Evolutionary conservation across 2,797 vertebrate species (phyloP), one percentile per base, ranked within the genome.

Genomic region (Fratercula arctica): DNA sequence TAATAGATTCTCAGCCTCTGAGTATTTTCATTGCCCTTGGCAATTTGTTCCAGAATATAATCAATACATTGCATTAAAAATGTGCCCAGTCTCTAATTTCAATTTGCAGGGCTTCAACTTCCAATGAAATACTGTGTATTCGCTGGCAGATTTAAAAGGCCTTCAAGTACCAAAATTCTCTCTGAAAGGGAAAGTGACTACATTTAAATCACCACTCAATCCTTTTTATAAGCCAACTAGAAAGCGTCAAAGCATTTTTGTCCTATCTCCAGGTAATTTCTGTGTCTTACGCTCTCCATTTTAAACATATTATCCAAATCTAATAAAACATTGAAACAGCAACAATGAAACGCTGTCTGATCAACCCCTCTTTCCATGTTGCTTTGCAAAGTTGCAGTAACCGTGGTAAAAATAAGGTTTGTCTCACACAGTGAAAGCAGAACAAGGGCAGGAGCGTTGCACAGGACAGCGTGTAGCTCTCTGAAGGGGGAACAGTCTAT

Each of bases 391-490:
- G 53, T 4, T 5, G 9, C 6, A 12, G 2, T 5, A 1, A 48
- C 29, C 31, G 8, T 9, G 41, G 29, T 16, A 13, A 72, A 81
- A 80, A 61, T 1, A 3, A 50, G 28, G 5, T 70, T 16, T n/a
- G 33, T 20, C 86, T 39, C 11, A 11, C 4, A 1, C 10, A 26
- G 13, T 0, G 10, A 31, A 1, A 45, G 6, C 51, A 83, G 43
- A 26, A 10, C 0, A 3, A 23, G 63, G 41, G 43, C 43, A 35
- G 23, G n/a, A 63, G 24, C 28, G 14, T 2, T 3, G 10, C 67
- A 10, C 0, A 6, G 56, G 45, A 4, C 1, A 11, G 9, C 0
- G 1, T 9, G 19, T 3, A 53, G 73, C 39, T 50, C 70, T 90
- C 77, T 15, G 10, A 31, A 67, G 21, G 56, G 35, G 11, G 29